Evolutionary conservation across 2,888 invertebrate genomes (phyloP), one percentile per base, ranked within the genome.

Genomic region (Cinara cedri): DNA sequence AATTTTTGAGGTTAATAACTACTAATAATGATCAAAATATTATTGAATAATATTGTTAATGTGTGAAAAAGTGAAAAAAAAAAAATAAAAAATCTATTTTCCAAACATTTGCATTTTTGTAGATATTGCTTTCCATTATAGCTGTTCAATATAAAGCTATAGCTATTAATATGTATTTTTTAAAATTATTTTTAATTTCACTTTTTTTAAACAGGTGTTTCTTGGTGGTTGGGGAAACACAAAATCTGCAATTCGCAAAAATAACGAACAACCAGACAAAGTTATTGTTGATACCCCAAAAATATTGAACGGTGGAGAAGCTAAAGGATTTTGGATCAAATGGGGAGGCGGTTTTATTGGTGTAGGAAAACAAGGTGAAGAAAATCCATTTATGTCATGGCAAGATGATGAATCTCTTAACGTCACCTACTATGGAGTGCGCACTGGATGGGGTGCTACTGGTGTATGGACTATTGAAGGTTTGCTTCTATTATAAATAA

Each of bases 211-310:
- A 34, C 85, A 91, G 91, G 85, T 96, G 74, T 93, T 95, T 87
- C 89, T 96, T 84, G 96, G 96, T 44, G 95, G 95, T 46, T 96
- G 95, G 96, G 89, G 90, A 34, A 95, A 96, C 86, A 87, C 89
- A 82, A 94, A 93, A 87, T 93, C 93, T 49, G 92, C 93, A 0
- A 93, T 94, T 85, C 91, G 95, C 81, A 91, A 90, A 84, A 93
- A 95, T 87, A 89, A 90, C 85, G 87, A 89, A 82, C 90, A 93
- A 86, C 93, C 94, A 3, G 93, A 93, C 75, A 90, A 90, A 82
- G 90, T 89, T 14, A 90, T 91, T 85, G 88, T 87, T 8, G 89
- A 90, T 46, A 94, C 94, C 0, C 93, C 92, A 0, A 89, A 88
- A 81, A 90, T 94, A 83, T 86, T 95, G 82, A 90, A 89, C 84